Conservation (phyloP, 1,140 invertebrate genomes). For the Chironomus striatipennis region DNA sequence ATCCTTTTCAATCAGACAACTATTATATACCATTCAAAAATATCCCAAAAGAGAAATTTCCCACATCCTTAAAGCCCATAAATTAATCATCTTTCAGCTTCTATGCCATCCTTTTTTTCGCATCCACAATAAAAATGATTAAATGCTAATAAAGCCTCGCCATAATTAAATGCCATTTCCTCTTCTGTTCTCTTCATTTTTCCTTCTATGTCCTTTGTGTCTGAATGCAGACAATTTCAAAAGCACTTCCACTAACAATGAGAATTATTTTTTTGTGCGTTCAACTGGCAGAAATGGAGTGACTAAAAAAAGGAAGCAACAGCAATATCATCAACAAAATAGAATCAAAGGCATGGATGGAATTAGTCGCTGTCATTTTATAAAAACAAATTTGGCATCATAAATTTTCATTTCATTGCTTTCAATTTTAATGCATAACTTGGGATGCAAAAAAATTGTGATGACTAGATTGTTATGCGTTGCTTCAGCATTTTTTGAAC, state of each 20-base stretch:
- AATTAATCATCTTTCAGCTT: no score
- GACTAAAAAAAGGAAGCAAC: background rate
- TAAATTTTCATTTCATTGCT: background rate
- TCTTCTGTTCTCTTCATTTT: background rate
- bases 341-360: background rate
- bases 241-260: background rate
- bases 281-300: background rate
- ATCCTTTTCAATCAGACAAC: no score
- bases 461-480: no score
- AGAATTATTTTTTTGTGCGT: background rate
- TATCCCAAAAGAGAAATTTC: no score
- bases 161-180: background rate
- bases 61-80: no score
- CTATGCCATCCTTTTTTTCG: no score
- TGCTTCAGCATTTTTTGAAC: no score
- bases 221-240: background rate
- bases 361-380: background rate
- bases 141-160: background rate
- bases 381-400: constrained; percentile 1
- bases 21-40: no score
- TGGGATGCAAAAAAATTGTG: no score
- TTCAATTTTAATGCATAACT: no score
- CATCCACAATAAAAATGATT: background rate
- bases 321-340: no score
- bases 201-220: no score